A percentile compares a stretch with the other conserved stretches of the same genome.
phyloP scores from a whole-genome alignment of 2,797 vertebrate genomes.

The Falco naumanni region DNA sequence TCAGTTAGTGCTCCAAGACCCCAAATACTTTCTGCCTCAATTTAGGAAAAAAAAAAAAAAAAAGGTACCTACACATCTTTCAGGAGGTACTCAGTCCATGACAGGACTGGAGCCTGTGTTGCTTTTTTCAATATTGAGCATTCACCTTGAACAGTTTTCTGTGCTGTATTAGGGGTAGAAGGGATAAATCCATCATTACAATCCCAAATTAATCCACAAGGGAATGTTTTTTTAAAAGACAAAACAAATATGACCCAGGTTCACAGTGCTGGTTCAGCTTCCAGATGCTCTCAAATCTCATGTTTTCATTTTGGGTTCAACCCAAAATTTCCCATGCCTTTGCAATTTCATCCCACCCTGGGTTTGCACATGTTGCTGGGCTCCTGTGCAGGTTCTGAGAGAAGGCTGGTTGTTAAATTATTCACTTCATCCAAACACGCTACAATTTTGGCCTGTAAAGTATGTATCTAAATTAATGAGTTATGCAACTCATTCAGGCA shows the following conservation, averaged over 20 bases:
- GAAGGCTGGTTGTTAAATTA: conserved; percentile 23
- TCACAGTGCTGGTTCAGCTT: conserved; percentile 5
- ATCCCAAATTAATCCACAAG: conserved; percentile 7
- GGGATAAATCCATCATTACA: conserved; percentile 27
- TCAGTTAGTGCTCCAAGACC: neutral
- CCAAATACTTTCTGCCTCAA: neutral
- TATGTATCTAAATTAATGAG: conserved; percentile 55
- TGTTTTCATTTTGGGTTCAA: conserved; percentile 10
- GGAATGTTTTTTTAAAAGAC: neutral
- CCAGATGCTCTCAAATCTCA: conserved; percentile 28
- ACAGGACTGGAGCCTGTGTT: neutral
- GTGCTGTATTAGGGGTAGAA: neutral
- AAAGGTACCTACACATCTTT: neutral
- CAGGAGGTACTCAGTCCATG: neutral
- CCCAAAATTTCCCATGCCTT: conserved; percentile 11
- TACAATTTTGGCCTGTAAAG: conserved; percentile 12
- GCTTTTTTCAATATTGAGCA: neutral
- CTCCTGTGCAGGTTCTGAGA: conserved; percentile 19
- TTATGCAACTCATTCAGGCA: conserved; percentile 56
- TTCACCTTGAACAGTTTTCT: neutral
- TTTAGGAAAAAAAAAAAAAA: neutral
- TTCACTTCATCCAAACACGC: conserved; percentile 17
- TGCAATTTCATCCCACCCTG: neutral
- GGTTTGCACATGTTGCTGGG: neutral
- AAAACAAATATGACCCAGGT: conserved; percentile 24